phyloP scores from a whole-genome alignment of 2,888 invertebrate genomes.

The Dicranocentrus wangi region DNA sequence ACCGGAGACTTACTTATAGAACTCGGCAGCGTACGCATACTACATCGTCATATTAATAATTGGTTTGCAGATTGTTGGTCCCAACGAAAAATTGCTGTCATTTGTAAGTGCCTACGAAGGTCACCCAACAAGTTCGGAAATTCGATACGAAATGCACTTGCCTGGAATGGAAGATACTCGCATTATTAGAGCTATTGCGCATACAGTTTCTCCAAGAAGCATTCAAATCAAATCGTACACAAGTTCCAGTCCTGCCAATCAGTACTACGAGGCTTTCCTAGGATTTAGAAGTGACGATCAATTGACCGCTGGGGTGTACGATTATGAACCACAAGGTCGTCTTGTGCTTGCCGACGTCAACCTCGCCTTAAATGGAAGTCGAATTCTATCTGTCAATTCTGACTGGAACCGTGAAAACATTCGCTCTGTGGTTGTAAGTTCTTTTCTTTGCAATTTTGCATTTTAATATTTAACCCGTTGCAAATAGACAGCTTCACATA shows the following conservation, averaged over 20 bases:
- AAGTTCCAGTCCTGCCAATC: constrained; percentile 38
- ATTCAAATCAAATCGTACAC: constrained; percentile 68
- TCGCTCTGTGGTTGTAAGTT: constrained; percentile 78
- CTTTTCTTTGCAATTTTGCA: not conserved
- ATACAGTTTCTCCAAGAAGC: constrained; percentile 64
- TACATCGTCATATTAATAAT: too few relatives aligned
- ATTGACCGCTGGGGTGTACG: constrained; percentile 68
- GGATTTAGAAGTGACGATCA: constrained; percentile 69
- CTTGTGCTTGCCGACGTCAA: constrained; percentile 76
- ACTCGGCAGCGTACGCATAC: too few relatives aligned
- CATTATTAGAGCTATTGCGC: constrained; percentile 62
- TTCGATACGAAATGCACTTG: constrained; percentile 62
- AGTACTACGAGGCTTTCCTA: constrained; percentile 69
- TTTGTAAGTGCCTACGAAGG: constrained; percentile 49
- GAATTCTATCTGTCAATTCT: constrained; percentile 76
- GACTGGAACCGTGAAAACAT: constrained; percentile 79
- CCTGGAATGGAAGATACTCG: constrained; percentile 71
- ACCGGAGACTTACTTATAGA: too few relatives aligned
- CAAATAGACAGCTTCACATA: not conserved
- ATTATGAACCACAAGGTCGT: constrained; percentile 71
- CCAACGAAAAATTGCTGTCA: constrained; percentile 48
- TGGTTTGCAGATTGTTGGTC: constrained; percentile 52
- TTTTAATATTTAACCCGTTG: constrained; percentile 4
- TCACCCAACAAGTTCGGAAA: constrained; percentile 56
- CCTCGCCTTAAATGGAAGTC: constrained; percentile 77